Conservation (phyloP, 1,140 invertebrate genomes). For the Pachypsylla venusta region DNA sequence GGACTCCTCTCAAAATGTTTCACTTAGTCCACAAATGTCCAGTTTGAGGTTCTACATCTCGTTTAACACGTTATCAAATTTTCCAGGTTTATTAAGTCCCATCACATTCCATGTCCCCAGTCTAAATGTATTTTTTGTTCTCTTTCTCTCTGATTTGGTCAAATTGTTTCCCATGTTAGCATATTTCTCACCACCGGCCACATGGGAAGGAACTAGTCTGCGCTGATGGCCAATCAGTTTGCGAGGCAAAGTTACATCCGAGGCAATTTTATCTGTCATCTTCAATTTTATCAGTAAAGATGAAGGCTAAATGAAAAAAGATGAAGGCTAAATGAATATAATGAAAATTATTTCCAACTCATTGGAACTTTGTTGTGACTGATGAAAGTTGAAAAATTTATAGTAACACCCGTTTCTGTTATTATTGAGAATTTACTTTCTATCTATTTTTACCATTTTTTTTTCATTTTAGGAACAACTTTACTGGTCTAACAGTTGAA, state of each 20-base stretch:
- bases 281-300: neutral
- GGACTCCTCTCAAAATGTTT: neutral
- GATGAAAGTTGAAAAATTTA: too few species aligned
- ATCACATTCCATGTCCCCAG: neutral
- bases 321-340: too few species aligned
- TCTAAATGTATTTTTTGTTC: neutral
- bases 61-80: neutral
- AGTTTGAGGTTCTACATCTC: neutral
- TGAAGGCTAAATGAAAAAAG: too few species aligned
- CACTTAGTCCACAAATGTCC: neutral
- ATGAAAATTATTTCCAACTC: too few species aligned
- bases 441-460: too few species aligned
- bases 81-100: neutral
- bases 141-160: neutral
- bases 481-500: too few species aligned
- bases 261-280: neutral
- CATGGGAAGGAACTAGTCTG: neutral
- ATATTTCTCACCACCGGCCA: neutral
- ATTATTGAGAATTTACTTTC: too few species aligned
- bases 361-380: too few species aligned
- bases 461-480: too few species aligned
- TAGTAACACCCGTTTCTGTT: too few species aligned
- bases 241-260: neutral
- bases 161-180: neutral
- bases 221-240: neutral